phyloP scores from a whole-genome alignment of 2,888 invertebrate species.

The Drosophila bunnanda region DNA sequence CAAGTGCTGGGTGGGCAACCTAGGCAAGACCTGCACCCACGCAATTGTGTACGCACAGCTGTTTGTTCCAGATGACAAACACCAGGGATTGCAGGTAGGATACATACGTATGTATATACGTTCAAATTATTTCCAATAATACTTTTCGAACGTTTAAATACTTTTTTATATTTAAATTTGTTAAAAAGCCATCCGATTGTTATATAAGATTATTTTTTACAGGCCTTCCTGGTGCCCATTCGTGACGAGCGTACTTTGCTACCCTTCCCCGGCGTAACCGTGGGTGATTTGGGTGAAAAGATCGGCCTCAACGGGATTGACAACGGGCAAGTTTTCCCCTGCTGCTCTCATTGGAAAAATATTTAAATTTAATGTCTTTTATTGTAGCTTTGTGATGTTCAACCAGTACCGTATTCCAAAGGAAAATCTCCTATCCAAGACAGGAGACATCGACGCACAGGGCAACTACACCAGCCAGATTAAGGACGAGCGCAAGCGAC shows the following conservation, averaged over 20 bases:
- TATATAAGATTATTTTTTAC: neutral
- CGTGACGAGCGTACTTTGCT: slow-evolving; percentile 90
- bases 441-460: slow-evolving; percentile 93
- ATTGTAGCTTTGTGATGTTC: slow-evolving; percentile 88
- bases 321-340: slow-evolving; percentile 89
- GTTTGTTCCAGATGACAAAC: slow-evolving; percentile 90
- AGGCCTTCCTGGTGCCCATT: slow-evolving; percentile 94
- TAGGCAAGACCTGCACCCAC: slow-evolving; percentile 93
- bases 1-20: slow-evolving; percentile 90
- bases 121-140: too few species aligned
- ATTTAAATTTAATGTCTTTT: neutral
- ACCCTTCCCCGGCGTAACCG: slow-evolving; percentile 91
- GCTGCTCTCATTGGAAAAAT: neutral
- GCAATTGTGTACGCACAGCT: slow-evolving; percentile 95
- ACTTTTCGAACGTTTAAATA: neutral
- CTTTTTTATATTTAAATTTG: neutral
- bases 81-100: slow-evolving; percentile 89
- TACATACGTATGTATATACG: too few species aligned
- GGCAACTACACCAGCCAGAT: slow-evolving; percentile 93
- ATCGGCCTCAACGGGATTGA: slow-evolving; percentile 96
- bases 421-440: slow-evolving; percentile 91
- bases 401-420: slow-evolving; percentile 92
- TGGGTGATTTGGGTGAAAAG: slow-evolving; percentile 97
- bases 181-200: neutral
- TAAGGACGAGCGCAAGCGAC: slow-evolving; percentile 92